Percentiles rank a stretch among this genome's conserved stretches.
These are phyloP conservation scores for Ceyx erithaca DNA, from an alignment of 2,797 vertebrate species.

Conservation along the genomic window DNA sequence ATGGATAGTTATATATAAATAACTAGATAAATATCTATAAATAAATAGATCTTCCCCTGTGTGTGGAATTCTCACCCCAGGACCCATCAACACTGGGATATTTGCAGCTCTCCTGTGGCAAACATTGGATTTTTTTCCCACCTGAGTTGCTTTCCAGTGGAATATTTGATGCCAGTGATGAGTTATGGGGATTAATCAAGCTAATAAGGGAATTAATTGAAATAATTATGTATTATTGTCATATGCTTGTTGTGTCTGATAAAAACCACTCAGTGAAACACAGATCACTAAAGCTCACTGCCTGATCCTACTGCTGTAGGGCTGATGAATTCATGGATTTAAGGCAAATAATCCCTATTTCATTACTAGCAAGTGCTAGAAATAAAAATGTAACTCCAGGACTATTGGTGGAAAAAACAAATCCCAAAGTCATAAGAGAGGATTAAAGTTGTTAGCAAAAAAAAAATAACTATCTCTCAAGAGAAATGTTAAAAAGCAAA, in stretches of 20 bases:
- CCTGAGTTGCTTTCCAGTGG: not conserved
- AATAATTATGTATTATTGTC: not conserved
- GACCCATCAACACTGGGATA: not conserved
- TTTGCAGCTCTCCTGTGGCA: accelerated
- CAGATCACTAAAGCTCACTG: not conserved
- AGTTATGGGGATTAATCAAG: not conserved
- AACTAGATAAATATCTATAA: no score
- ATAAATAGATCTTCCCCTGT: no score
- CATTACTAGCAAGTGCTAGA: conserved; percentile 47
- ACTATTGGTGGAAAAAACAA: conserved; percentile 21
- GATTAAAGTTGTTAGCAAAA: conserved; percentile 33
- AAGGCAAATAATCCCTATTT: conserved; percentile 59
- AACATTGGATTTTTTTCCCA: not conserved
- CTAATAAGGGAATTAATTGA: not conserved
- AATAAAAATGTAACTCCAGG: conserved; percentile 36
- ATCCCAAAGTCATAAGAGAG: conserved; percentile 35
- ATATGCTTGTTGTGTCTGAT: not conserved
- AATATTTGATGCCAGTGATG: not conserved
- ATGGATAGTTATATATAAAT: no score
- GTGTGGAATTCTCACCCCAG: not conserved
- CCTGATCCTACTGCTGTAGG: conserved; percentile 2
- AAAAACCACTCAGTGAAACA: not conserved
- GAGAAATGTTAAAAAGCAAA: not conserved
- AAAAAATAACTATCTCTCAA: not conserved
- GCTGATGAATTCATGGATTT: conserved; percentile 58